Conservation (phyloP, 1,140 invertebrate species). For the Atta colombica region DNA sequence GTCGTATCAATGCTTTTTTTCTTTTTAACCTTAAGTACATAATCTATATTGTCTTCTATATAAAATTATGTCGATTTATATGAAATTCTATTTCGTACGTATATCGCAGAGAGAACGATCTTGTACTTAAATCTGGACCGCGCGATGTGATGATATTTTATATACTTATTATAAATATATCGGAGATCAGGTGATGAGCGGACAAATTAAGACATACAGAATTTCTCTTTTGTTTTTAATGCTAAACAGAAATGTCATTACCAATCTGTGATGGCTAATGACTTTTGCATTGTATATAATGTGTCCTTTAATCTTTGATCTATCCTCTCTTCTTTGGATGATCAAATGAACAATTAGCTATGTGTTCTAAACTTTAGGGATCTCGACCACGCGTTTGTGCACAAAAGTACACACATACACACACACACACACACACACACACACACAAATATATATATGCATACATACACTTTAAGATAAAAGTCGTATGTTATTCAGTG, state of each 20-base stretch:
- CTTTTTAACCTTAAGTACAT: background rate
- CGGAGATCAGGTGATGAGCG: background rate
- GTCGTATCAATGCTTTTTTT: background rate
- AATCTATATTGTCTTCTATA: background rate
- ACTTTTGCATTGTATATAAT: constrained; percentile 53
- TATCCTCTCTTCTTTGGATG: constrained; percentile 41
- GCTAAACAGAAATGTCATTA: constrained; percentile 29
- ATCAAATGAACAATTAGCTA: constrained; percentile 44
- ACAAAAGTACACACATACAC: constrained; percentile 25
- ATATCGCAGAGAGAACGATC: background rate
- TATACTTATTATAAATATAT: constrained; percentile 21
- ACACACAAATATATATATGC: background rate
- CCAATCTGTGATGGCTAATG: constrained; percentile 23
- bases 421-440: constrained; percentile 15
- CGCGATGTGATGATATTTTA: constrained; percentile 29
- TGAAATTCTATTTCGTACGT: constrained; percentile 22
- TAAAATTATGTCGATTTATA: background rate
- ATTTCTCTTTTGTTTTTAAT: constrained; percentile 27
- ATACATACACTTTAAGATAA: constrained; percentile 51
- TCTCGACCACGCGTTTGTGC: constrained; percentile 60
- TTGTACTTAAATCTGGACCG: constrained; percentile 53
- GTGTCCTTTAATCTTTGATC: constrained; percentile 48
- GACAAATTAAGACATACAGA: background rate
- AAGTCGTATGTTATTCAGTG: constrained; percentile 66
- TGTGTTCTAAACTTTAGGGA: constrained; percentile 59